phyloP scores from a whole-genome alignment of 2,113 vertebrate genomes.

The Ceuthmochares aereus region DNA sequence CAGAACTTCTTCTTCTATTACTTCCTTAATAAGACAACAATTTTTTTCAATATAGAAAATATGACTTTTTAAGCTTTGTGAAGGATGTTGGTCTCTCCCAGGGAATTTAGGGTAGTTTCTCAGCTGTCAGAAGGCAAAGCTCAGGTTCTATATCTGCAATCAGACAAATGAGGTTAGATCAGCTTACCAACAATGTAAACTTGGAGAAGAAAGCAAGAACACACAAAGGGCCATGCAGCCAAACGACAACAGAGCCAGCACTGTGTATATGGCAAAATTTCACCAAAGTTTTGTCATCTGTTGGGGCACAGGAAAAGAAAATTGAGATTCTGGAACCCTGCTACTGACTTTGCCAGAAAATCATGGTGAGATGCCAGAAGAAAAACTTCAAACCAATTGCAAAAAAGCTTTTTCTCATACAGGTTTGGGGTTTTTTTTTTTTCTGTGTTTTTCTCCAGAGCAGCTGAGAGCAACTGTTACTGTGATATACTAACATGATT shows the following conservation, averaged over 20 bases:
- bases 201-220: neutral
- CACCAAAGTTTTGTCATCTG: neutral
- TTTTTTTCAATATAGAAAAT: neutral
- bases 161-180: neutral
- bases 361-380: neutral
- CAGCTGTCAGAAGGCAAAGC: neutral
- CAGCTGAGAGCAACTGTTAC: slow-evolving; percentile 11
- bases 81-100: neutral
- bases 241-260: neutral
- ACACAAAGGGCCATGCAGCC: neutral
- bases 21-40: neutral
- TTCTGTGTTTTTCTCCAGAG: neutral
- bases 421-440: neutral
- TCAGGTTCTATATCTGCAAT: neutral
- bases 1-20: neutral
- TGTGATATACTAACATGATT: neutral
- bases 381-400: neutral
- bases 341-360: neutral
- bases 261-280: neutral
- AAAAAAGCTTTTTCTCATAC: neutral
- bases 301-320: neutral
- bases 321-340: neutral
- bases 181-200: neutral
- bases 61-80: neutral
- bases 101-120: neutral